These are phyloP conservation scores for Drosophila leonis DNA, from an alignment of 2,888 invertebrate species.

Conservation along the genomic window DNA sequence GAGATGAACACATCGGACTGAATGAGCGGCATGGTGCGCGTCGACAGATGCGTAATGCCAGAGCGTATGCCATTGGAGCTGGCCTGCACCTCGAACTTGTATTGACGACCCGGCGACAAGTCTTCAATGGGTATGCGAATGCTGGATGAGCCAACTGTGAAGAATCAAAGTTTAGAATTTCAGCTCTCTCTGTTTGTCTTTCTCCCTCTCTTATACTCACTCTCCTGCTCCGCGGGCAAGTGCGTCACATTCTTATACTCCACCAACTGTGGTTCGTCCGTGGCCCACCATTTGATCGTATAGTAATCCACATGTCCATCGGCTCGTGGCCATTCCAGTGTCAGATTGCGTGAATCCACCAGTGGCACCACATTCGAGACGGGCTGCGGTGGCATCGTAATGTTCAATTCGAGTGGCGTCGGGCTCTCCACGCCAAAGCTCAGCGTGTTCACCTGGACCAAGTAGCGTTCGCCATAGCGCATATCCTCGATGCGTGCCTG, in stretches of 20 bases:
- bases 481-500: conserved; percentile 93
- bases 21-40: conserved; percentile 94
- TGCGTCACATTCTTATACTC: conserved; percentile 87
- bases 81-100: conserved; percentile 91
- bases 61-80: conserved; percentile 92
- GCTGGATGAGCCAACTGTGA: conserved; percentile 82
- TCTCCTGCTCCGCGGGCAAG: conserved; percentile 52
- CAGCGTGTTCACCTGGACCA: conserved; percentile 93
- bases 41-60: conserved; percentile 90
- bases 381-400: conserved; percentile 95
- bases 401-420: conserved; percentile 91
- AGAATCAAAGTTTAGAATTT: not conserved
- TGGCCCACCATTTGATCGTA: conserved; percentile 91
- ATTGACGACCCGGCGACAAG: conserved; percentile 92
- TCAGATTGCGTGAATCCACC: conserved; percentile 95
- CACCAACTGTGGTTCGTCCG: conserved; percentile 86
- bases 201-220: conserved; percentile 58
- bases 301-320: conserved; percentile 94
- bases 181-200: not conserved
- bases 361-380: conserved; percentile 93
- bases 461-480: conserved; percentile 95
- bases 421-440: conserved; percentile 94
- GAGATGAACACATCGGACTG: conserved; percentile 96
- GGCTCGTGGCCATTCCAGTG: conserved; percentile 95
- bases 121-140: conserved; percentile 90